Base-by-base conservation (phyloP, 2,888 invertebrate species). In the Polydrusus cervinus region DNA sequence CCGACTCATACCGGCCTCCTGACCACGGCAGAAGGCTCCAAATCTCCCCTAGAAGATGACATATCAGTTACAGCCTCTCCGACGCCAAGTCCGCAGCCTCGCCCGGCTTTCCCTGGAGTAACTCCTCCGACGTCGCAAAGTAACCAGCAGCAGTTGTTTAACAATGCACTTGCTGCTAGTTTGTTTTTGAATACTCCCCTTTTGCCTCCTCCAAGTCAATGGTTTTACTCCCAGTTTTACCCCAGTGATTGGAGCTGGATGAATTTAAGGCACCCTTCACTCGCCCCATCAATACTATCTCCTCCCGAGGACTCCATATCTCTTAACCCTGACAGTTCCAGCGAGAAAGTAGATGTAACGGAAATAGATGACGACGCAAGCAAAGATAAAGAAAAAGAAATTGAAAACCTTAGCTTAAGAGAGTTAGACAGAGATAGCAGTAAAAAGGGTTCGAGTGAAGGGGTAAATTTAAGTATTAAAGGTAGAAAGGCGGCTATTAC, bases 201-300 rank as follows among this genome's bases (percentile, higher is more conserved):
- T 13, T 86, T 94, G 76, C 94, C 94, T 0, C 93, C 93, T 0
- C 93, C 93, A 7, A 92, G 92, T 45, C 94, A 94, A 76, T 94
- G 94, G 94, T 86, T 94, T 6, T 94, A 94, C 82, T 93, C 93
- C 0, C 94, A 94, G 82, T 88, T 94, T 0, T 94, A 94, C 83
- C 92, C 92, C 67, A 91, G 92, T 80, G 93, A 93, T 76, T 91
- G 93, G 88, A 88, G 89, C 2, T 93, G 93, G 93, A 88, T 93
- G 83, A 88, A 89, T 38, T 18, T 86, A 86, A 73, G 85, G 83
- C 16, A 76, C 77, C 70, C 75, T n/a, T 73, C 80, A 2, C 45
- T 81, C 7, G 51, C 82, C 9, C 77, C 79, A 14, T 49, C 75
- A 7, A 79, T 78, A 34, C 20, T 64, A 64, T 81, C 82, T 11